A percentile compares a stretch with the other conserved stretches of the same genome.
These are phyloP conservation scores for Philypnodon macrostomus DNA, from an alignment of 2,797 vertebrate genomes.

Conservation along the genomic window DNA sequence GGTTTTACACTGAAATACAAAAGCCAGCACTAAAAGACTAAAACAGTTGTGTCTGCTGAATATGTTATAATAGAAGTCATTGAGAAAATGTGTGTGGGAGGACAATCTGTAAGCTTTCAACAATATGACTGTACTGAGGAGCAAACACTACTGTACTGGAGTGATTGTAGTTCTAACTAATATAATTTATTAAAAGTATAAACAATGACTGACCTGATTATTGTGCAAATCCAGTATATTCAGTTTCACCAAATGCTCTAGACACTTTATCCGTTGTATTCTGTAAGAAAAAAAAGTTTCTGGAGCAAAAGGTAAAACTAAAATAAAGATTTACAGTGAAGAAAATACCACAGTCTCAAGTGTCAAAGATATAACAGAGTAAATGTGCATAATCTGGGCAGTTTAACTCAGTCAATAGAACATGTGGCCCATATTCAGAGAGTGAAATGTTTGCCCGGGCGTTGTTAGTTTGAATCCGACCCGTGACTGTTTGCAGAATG, in stretches of 20 bases:
- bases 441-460: too few species aligned
- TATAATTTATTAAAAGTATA: background rate
- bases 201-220: conserved; percentile 83
- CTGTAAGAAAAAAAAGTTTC: conserved; percentile 61
- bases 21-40: conserved; percentile 24
- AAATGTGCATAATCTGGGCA: too few species aligned
- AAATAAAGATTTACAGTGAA: too few species aligned
- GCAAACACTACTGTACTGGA: too few species aligned
- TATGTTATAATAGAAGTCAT: conserved; percentile 35
- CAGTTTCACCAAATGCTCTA: conserved; percentile 84
- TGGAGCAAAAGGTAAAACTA: background rate
- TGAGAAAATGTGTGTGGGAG: conserved; percentile 50
- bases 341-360: too few species aligned
- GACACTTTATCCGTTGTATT: conserved; percentile 85
- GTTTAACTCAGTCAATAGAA: too few species aligned
- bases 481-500: too few species aligned
- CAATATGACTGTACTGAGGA: conserved; percentile 19
- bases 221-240: conserved; percentile 92
- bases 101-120: conserved; percentile 34
- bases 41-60: conserved; percentile 42
- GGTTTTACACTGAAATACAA: background rate
- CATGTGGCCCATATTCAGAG: too few species aligned
- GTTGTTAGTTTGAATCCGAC: too few species aligned
- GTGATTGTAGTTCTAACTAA: too few species aligned
- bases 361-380: too few species aligned